A percentile compares a stretch with the other conserved stretches of the same genome.
These are phyloP conservation scores for Hymenopus coronatus DNA, from an alignment of 2,888 invertebrate genomes.

Conservation along the genomic window DNA sequence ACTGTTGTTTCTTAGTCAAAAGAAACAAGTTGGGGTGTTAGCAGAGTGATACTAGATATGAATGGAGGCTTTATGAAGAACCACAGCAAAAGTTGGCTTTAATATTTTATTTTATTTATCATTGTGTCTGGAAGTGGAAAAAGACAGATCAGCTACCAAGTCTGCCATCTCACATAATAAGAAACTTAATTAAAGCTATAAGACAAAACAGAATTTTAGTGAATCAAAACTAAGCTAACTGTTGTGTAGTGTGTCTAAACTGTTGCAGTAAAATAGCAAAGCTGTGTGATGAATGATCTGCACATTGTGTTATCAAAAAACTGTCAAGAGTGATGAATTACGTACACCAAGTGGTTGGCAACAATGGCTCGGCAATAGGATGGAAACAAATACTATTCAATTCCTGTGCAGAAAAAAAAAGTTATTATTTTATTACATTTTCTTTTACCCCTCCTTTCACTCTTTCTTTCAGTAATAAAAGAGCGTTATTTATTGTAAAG, in stretches of 20 bases:
- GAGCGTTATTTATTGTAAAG: neutral
- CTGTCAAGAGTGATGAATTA: neutral
- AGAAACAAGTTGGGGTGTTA: neutral
- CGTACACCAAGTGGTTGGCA: neutral
- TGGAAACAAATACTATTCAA: neutral
- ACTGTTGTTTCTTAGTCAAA: neutral
- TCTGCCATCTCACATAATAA: constrained; percentile 23
- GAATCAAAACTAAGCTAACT: neutral
- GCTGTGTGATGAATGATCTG: neutral
- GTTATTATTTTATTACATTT: neutral
- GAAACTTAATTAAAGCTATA: neutral
- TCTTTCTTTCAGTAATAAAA: neutral
- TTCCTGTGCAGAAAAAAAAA: neutral
- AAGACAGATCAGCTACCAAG: neutral
- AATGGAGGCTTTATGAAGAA: neutral
- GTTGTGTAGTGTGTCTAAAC: neutral
- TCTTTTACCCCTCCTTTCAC: neutral
- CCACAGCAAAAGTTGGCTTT: neutral
- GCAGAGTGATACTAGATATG: neutral
- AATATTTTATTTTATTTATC: neutral
- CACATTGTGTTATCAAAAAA: neutral
- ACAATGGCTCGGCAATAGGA: neutral
- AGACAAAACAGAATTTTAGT: constrained; percentile 1
- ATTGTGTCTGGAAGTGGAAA: neutral
- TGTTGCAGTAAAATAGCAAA: neutral